A percentile compares a stretch with the other conserved stretches of the same genome.
Evolutionary conservation across 2,888 invertebrate species (phyloP).

Genomic region (Aricia artaxerxes): DNA sequence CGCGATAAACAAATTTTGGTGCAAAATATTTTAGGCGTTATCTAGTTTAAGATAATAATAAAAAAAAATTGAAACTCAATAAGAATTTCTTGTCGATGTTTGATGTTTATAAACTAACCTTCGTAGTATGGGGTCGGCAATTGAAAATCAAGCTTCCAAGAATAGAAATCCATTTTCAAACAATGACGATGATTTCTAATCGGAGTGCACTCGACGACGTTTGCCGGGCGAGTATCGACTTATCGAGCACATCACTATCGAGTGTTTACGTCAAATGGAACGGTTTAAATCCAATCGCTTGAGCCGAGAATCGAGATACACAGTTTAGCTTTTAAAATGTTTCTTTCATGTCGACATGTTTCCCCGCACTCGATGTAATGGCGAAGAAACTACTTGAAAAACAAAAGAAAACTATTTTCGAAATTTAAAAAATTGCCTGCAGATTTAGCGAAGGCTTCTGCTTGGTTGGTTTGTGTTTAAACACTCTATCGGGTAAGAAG

Average conservation of each 20-base stretch:
- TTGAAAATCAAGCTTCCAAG: constrained; percentile 3
- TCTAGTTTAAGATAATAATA: no score
- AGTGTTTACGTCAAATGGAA: constrained; percentile 28
- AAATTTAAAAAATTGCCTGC: background rate
- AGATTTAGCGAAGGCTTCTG: background rate
- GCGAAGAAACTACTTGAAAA: background rate
- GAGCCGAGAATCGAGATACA: background rate
- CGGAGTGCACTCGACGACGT: constrained; percentile 9
- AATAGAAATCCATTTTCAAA: constrained; percentile 18
- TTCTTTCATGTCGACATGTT: constrained; percentile 12
- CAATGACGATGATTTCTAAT: constrained; percentile 18
- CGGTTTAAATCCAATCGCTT: constrained; percentile 26
- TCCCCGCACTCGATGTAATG: background rate
- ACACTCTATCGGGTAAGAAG: no score
- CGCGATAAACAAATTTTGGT: no score
- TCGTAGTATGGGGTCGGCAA: background rate
- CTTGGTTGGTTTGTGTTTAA: no score
- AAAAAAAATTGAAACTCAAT: no score
- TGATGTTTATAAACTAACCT: background rate
- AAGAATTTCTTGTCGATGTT: background rate
- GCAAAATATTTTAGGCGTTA: no score
- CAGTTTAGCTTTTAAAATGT: constrained; percentile 17
- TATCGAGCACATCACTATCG: constrained; percentile 23
- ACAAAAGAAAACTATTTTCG: background rate
- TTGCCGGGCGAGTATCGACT: constrained; percentile 5